Base-by-base conservation (phyloP, 2,888 invertebrate genomes). In the Blastobasis adustella region DNA sequence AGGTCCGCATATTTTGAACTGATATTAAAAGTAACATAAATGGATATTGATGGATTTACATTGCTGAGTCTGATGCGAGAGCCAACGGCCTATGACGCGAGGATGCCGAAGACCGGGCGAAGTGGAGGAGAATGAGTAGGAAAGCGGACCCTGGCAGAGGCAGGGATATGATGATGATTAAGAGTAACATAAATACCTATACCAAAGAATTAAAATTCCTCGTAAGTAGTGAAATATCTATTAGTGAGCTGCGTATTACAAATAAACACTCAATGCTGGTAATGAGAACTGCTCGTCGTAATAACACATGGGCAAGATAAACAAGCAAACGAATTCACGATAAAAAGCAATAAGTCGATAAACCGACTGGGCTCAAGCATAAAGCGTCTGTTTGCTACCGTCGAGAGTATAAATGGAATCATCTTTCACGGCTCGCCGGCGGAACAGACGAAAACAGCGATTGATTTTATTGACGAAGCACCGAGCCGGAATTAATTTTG, bases 311-410 rank as follows among this genome's bases (percentile, higher is more conserved):
- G 61, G 66, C 63, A 70, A 68, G 61, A 73, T 76, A 81, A 79
- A 81, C 73, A 80, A 78, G 66, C 71, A 66, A 70, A 69, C 65
- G 68, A 67, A 69, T 73, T 71, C 65, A 59, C 71, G 67, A 74
- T 82, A 79, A 79, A 81, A 82, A 80, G 72, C 76, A 74, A 79
- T 79, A 76, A 73, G 72, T 71, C 67, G 67, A 75, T 78, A 68
- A 76, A 73, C 66, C 62, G 65, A 60, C 56, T 59, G 62, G 62
- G 66, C 66, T 69, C 62, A 68, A 58, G 64, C 67, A 69, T 72
- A 67, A 71, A 74, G 63, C 64, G 65, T 65, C 62, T 70, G 69
- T 68, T 67, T 69, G 69, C 66, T 71, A 63, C 73, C 62, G 61
- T 70, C 69, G 67, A 65, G 61, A 66, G 61, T 64, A 70, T 74